Base-by-base conservation (phyloP, 64 coral and sea anemone genomes). In the Pocillopora verrucosa region DNA sequence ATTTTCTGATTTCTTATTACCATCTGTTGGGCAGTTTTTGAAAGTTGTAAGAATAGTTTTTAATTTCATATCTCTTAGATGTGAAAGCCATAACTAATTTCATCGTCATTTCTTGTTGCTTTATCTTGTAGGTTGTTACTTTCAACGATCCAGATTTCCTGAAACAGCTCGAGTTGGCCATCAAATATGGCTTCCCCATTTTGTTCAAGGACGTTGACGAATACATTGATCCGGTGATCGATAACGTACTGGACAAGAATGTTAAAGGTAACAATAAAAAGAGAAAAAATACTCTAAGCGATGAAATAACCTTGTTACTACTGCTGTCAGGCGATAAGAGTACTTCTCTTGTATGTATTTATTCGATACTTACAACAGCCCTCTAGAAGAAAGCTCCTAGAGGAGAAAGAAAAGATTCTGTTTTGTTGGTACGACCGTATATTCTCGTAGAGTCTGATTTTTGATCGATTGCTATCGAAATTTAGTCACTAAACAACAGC, bases 161-260 rank as follows among this genome's bases (percentile, higher is more conserved):
- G 35, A 99, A 99, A 34, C 97, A 99, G 65, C 72, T 99, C 9
- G 97, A 99, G 79, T 76, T 99, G 13, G 97, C 97, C 59, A 99
- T 99, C 76, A 99, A 99, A 75, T 99, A 99, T 84, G 97, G 97
- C 58, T 99, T 99, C 89, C 97, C 97, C 3, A 95, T 99, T 57
- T 45, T 99, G 84, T 99, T 99, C 89, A 99, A 99, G 77, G 97
- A 99, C 51, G 97, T 99, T 35, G 97, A 99, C 24, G 97, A 99
- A 61, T 98, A 98, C 76, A 98, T 98, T 51, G 96, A 98, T 80
- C 96, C 96, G 75, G 96, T 98, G n/a, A 98, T 98, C 57, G 96
- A 98, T 73, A 98, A 98, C 67, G 93, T 98, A 36, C 65, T 98
- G 51, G 96, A 98, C 59, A 98, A 98, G 80, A 98, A 98, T 79